These are phyloP conservation scores for Andrena flavipes DNA, from an alignment of 2,888 invertebrate species.

Conservation along the genomic window DNA sequence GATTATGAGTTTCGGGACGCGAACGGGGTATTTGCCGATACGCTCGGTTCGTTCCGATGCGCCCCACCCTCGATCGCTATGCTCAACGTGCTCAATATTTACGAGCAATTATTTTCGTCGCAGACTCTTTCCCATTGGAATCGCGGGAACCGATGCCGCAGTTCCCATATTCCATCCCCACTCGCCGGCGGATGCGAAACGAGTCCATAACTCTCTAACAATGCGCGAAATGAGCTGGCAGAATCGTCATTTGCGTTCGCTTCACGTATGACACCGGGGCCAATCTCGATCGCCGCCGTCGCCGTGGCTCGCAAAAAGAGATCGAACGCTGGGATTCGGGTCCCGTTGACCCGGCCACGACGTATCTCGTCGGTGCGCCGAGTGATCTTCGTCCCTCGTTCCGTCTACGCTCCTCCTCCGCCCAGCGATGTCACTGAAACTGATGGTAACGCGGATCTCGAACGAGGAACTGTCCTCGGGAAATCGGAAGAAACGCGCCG, in stretches of 20 bases:
- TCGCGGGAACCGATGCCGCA: neutral
- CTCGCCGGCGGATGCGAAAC: neutral
- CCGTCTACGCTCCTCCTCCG: neutral
- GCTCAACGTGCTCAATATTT: neutral
- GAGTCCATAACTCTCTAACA: conserved; percentile 38
- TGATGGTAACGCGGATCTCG: conserved; percentile 47
- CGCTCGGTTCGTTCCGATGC: neutral
- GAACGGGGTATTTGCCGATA: neutral
- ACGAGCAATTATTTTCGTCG: conserved; percentile 6
- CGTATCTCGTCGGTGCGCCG: conserved; percentile 27
- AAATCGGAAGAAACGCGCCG: conserved; percentile 53
- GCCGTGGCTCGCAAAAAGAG: conserved; percentile 25
- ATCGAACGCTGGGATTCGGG: conserved; percentile 25
- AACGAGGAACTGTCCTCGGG: conserved; percentile 51
- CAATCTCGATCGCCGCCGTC: conserved; percentile 36
- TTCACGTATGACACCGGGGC: conserved; percentile 46
- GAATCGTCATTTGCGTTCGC: conserved; percentile 46
- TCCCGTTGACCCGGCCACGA: conserved; percentile 28
- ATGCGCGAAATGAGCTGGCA: conserved; percentile 34
- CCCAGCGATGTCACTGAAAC: conserved; percentile 12
- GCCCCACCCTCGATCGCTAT: neutral
- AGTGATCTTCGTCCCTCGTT: conserved; percentile 24
- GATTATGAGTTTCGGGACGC: conserved; percentile 8
- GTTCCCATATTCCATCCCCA: conserved; percentile 8
- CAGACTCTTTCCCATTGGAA: neutral